Evolutionary conservation across 1,140 invertebrate species (phyloP), one percentile per base, ranked within the genome.

Genomic region (Coptotermes formosanus): DNA sequence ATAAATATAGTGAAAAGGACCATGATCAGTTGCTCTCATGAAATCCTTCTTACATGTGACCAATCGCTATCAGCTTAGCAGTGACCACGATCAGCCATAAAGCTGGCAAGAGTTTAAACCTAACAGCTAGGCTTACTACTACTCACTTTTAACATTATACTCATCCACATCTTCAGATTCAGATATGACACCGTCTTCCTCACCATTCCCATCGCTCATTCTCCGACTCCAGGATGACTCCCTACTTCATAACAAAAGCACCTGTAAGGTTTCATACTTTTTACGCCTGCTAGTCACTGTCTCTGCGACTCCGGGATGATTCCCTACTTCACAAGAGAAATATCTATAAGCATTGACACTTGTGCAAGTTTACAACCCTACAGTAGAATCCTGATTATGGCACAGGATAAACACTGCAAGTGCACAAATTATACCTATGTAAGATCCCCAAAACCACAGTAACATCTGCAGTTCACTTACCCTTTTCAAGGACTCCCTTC

Each of bases 211-310:
- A 7, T 30, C 25, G 25, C n/a, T 75, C 25, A 75, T 12, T 75
- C 25, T 75, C 64, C 64, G 25, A 75, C 64, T 75, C 64, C 64
- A 14, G 64, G 64, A 75, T 75, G 25, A 75, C n/a, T 75, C 64
- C 64, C 64, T 75, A 75, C 64, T 75, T 75, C 64, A 75, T n/a
- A 75, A 75, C 64, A 75, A n/a, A 75, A 75, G 64, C n/a, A 75
- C n/a, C 64, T 75, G 64, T 75, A 75, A 75, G 64, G 64, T 75
- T 75, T 75, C 64, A 75, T 75, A 75, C 64, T 75, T 75, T 75
- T 75, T 14, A 9, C 21, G 64, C n/a, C 64, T 30, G 64, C 64
- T 75, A 75, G n/a, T 75, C 64, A 75, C 64, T 75, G 64, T 75
- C 64, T 75, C 64, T 75, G 64, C 64, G 64, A 75, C 64, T 75